Evolutionary conservation across 2,797 vertebrate species (phyloP).

Genomic region (Pyrocephalus nanus): DNA sequence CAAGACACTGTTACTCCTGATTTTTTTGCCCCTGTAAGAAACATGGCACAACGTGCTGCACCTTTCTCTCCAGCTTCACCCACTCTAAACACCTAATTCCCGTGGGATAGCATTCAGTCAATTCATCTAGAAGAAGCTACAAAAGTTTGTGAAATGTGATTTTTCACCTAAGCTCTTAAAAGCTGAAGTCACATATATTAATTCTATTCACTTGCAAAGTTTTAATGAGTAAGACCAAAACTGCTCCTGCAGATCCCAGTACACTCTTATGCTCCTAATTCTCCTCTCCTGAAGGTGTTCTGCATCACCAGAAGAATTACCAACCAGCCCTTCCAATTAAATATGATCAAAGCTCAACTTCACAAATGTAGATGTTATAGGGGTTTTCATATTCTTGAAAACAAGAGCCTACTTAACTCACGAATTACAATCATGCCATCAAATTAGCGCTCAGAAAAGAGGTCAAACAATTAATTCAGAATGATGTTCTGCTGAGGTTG

Average conservation of each 20-base stretch:
- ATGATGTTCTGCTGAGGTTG: neutral
- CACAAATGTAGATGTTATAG: rapidly evolving
- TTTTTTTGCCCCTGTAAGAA: neutral
- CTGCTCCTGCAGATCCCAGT: neutral
- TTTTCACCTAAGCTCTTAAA: neutral
- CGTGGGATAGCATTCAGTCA: rapidly evolving
- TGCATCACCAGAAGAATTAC: neutral
- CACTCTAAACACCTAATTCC: neutral
- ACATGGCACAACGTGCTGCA: neutral
- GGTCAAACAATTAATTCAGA: neutral
- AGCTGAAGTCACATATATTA: neutral
- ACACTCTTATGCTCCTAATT: neutral
- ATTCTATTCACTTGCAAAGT: neutral
- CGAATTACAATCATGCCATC: neutral
- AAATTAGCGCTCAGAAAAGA: neutral
- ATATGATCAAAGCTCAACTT: neutral
- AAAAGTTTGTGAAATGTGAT: neutral
- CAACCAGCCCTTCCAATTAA: neutral
- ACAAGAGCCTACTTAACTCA: neutral
- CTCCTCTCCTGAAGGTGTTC: neutral
- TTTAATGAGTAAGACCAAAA: neutral
- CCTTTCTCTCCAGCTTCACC: neutral
- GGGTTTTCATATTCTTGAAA: neutral
- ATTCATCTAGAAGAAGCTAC: neutral
- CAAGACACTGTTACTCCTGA: neutral